Evolutionary conservation across 2,113 vertebrate species (phyloP).

Genomic region (Aptenodytes patagonicus): DNA sequence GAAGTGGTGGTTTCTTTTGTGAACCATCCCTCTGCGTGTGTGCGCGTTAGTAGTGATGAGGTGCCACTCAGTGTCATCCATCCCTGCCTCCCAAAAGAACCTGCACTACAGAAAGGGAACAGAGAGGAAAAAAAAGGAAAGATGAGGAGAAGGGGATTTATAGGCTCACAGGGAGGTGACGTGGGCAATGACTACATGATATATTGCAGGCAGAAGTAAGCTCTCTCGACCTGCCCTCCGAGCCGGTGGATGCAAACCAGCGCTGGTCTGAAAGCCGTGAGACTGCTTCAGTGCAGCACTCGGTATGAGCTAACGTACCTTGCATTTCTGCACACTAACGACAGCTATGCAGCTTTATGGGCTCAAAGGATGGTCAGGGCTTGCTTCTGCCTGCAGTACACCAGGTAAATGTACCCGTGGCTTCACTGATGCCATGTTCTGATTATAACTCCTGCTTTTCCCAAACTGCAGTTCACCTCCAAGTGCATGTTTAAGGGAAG

Average conservation of each 20-base stretch:
- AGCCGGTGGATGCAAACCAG: background rate
- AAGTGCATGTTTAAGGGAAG: background rate
- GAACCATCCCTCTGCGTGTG: background rate
- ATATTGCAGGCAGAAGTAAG: background rate
- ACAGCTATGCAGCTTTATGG: background rate
- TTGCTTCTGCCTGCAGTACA: background rate
- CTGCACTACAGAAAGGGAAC: background rate
- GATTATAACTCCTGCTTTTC: background rate
- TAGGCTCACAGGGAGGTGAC: background rate
- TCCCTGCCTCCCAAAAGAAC: background rate
- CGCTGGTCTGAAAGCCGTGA: background rate
- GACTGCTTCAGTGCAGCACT: background rate
- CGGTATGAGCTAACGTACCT: background rate
- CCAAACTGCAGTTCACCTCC: background rate
- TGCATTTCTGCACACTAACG: background rate
- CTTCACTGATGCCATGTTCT: background rate
- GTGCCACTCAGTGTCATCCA: background rate
- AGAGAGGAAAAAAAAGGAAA: background rate
- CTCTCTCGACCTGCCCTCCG: background rate
- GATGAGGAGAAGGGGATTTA: background rate
- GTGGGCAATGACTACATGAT: background rate
- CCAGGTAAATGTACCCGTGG: accelerated
- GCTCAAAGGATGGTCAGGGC: background rate
- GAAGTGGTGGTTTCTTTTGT: background rate
- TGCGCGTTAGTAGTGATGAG: accelerated